These are phyloP conservation scores for Drosophila rellima DNA, from an alignment of 2,888 invertebrate genomes.

Conservation along the genomic window DNA sequence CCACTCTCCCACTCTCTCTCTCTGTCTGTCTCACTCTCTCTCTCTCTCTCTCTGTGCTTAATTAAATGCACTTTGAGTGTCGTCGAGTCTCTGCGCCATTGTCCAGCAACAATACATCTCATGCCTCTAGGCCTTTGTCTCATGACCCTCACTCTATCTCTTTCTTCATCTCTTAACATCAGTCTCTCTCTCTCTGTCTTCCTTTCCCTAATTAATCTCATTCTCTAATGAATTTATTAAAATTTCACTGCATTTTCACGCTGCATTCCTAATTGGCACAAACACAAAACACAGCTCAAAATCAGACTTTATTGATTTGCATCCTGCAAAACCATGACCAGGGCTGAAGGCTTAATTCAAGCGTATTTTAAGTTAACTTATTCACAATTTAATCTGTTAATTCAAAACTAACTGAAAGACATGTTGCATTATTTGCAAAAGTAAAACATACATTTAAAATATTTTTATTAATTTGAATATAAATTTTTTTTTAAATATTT, in stretches of 20 bases:
- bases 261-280: constrained; percentile 46
- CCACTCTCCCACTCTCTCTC: background rate
- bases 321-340: background rate
- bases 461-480: too few relatives aligned
- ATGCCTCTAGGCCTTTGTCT: constrained; percentile 59
- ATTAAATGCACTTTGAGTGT: constrained; percentile 81
- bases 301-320: constrained; percentile 42
- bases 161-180: background rate
- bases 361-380: too few relatives aligned
- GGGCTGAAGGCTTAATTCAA: background rate
- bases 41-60: constrained; percentile 54
- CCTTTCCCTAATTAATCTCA: constrained; percentile 45
- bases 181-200: background rate
- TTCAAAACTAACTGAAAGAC: too few relatives aligned
- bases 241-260: constrained; percentile 59
- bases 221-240: constrained; percentile 60
- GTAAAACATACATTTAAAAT: too few relatives aligned
- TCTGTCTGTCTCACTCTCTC: background rate
- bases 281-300: constrained; percentile 23
- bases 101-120: constrained; percentile 38
- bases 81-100: constrained; percentile 56
- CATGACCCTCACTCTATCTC: constrained; percentile 14
- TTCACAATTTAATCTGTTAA: too few relatives aligned
- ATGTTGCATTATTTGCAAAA: too few relatives aligned
- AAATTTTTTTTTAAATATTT: background rate